Base-by-base conservation (phyloP, 35 echinoderm and acorn worm genomes). In the Chiridota heheva region DNA sequence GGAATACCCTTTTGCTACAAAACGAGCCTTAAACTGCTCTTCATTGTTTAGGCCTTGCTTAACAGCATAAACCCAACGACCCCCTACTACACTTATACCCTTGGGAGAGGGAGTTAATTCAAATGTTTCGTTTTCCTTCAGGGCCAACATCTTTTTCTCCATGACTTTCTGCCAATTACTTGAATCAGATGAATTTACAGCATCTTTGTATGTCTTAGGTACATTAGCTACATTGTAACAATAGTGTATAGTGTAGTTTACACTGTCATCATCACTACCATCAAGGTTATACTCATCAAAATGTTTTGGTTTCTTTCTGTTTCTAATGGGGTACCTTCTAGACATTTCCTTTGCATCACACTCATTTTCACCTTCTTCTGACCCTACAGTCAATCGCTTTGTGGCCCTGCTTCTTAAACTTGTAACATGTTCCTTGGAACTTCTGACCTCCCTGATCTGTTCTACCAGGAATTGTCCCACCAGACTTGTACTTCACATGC, bases 1-100 rank as follows among this genome's bases (percentile, higher is more conserved):
- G 25, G 20, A 72, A 33, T 73, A 84, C 12, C 46, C 82, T 36
- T 84, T 73, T 39, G 82, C 82, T 27, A 84, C 82, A 72, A 58
- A 72, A 40, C 69, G 4, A 10, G 56, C 81, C 36, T 84, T 61
- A 47, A 40, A 60, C 5, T 16, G 59, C 36, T 85, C 25, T 5
- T 26, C 28, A 70, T 42, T 41, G 65, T 81, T 31, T 1, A 60
- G 17, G 29, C 40, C 60, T 81, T 64, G 36, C 29, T 81, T 81
- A 4, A 55, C 56, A 7, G 77, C 32, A 62, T 81, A 81, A 7
- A 81, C 77, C 77, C 77, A 81, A 63, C 3, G 58, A 42, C 76
- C 53, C 55, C 34, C n/a, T n/a, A 80, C 76, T 60, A 38, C 18
- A 17, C 41, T 63, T n/a, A 6, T 80, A 80, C 38, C 76, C 15